Base-by-base conservation (phyloP, 2,797 vertebrate genomes). In the Pachyuromys duprasi region DNA sequence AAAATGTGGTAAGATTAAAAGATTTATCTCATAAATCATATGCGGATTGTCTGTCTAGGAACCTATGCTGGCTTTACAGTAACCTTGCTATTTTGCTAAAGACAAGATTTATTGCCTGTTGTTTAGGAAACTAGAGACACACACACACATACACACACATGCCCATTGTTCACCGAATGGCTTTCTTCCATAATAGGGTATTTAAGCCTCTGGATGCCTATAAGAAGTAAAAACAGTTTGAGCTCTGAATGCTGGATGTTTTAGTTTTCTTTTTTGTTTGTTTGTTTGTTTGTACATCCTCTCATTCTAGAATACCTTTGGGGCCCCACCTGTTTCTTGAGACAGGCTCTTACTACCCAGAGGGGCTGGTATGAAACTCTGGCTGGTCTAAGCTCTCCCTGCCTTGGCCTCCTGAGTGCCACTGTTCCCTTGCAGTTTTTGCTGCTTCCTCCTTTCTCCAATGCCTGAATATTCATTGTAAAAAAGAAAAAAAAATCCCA, bases 1-100 rank as follows among this genome's bases (percentile, higher is more conserved):
- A 57, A 93, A 84, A 86, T 95, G 33, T 22, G 45, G 55, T 86
- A 91, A 95, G 67, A 81, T 95, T 96, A 94, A 97, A 95, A 96
- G 65, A 95, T 88, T 95, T 91, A 86, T 83, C 17, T 95, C 33
- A 76, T 63, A 65, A 84, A 96, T 93, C 90, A 8, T 39, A 74
- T 78, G 75, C 80, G 60, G 11, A 9, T 57, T 92, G 36, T 69
- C 65, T 94, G 26, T 81, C 65, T 94, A 84, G 65, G n/a, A 97
- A 90, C 31, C 36, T 89, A 67, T 28, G 65, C 31, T 79, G 11
- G 57, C 49, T 90, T 70, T 89, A 80, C 39, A 94, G 84, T 14
- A 95, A 96, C 5, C 63, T 81, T 67, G 75, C 67, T 63, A 45
- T 83, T 96, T 94, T 94, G 45, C 49, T 76, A 57, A 96, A 82